A percentile compares a stretch with the other conserved stretches of the same genome.
These are phyloP conservation scores for Xiphophorus couchianus DNA, from an alignment of 2,113 vertebrate species.

Conservation along the genomic window DNA sequence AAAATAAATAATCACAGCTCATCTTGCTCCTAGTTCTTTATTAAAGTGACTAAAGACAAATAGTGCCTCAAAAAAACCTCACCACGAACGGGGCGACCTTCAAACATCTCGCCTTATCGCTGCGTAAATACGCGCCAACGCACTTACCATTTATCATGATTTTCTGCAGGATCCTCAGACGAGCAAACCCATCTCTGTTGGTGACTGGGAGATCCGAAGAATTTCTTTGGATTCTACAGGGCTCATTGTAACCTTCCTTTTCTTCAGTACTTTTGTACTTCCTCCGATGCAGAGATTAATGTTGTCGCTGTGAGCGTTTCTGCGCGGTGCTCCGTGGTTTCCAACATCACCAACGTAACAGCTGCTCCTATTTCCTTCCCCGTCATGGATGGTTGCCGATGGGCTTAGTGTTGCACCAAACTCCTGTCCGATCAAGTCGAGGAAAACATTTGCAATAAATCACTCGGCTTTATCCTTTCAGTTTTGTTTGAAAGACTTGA, in stretches of 20 bases:
- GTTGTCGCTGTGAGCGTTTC: conserved; percentile 28
- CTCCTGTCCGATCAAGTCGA: conserved; percentile 70
- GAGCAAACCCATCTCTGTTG: conserved; percentile 55
- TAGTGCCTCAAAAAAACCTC: background rate
- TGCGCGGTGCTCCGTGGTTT: conserved; percentile 42
- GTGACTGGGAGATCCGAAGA: conserved; percentile 20
- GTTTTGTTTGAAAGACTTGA: conserved; percentile 49
- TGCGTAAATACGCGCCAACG: conserved; percentile 35
- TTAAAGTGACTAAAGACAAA: background rate
- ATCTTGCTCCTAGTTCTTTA: background rate
- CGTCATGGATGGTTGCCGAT: conserved; percentile 68
- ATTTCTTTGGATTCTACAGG: conserved; percentile 6
- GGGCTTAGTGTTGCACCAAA: conserved; percentile 71
- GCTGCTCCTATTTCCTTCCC: conserved; percentile 60
- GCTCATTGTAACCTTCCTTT: conserved; percentile 22
- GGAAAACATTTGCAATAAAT: conserved; percentile 70
- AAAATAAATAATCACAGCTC: background rate
- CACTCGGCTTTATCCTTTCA: conserved; percentile 61
- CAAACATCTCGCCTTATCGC: fast-evolving
- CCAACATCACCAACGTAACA: conserved; percentile 50
- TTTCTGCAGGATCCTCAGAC: conserved; percentile 61
- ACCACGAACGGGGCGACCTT: background rate
- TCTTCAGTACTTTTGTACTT: conserved; percentile 21
- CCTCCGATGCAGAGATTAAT: conserved; percentile 19
- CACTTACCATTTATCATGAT: conserved; percentile 80